Evolutionary conservation across 2,113 vertebrate genomes (phyloP).

Genomic region (Aldabrachelys gigantea): DNA sequence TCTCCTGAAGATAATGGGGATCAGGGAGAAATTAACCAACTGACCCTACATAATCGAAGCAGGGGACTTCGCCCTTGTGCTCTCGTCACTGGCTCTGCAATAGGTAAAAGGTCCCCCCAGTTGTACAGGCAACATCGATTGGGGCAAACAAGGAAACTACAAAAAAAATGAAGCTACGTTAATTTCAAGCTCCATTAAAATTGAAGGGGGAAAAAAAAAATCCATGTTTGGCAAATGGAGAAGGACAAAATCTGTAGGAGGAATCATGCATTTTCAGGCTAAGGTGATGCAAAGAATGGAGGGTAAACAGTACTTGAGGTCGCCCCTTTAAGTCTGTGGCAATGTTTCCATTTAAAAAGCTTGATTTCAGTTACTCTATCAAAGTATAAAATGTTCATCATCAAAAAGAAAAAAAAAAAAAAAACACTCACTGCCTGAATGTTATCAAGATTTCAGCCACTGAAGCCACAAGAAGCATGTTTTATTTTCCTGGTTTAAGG

Average conservation of each 20-base stretch:
- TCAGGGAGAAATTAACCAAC: neutral
- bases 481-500: neutral
- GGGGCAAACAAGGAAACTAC: constrained; percentile 52
- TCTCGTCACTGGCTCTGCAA: constrained; percentile 19
- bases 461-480: neutral
- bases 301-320: constrained; percentile 47
- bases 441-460: too few relatives aligned
- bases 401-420: neutral
- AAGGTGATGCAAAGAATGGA: constrained; percentile 55
- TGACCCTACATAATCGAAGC: rapidly evolving
- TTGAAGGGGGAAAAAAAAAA: constrained; percentile 55
- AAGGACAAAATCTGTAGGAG: constrained; percentile 61
- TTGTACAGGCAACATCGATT: constrained; percentile 66
- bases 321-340: constrained; percentile 59
- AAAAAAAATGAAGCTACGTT: constrained; percentile 67
- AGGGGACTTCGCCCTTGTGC: neutral
- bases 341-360: constrained; percentile 69
- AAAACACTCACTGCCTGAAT: neutral
- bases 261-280: constrained; percentile 51
- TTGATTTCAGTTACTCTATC: constrained; percentile 48
- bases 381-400: neutral
- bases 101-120: constrained; percentile 63
- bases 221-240: constrained; percentile 69
- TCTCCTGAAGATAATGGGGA: neutral
- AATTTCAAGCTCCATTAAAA: constrained; percentile 79